phyloP scores from a whole-genome alignment of 2,888 invertebrate species.

The Synanthedon andrenaeformis region DNA sequence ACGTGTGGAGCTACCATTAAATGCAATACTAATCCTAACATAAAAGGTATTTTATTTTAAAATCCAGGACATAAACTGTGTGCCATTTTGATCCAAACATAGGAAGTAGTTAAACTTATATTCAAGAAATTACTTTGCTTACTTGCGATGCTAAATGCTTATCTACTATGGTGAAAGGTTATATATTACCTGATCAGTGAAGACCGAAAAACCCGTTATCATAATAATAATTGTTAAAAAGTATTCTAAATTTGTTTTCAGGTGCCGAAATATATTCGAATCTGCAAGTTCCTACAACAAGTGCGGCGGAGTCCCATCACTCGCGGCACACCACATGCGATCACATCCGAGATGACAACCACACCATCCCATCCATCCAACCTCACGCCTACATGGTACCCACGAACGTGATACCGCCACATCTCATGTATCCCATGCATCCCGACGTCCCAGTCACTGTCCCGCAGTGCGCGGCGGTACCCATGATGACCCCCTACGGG shows the following conservation, averaged over 20 bases:
- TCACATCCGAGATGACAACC: slow-evolving; percentile 21
- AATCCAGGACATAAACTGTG: no score
- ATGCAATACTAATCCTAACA: no score
- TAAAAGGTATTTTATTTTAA: no score
- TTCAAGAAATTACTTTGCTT: no score
- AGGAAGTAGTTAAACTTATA: no score
- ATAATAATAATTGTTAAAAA: no score
- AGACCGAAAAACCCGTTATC: no score
- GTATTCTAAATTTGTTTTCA: slow-evolving; percentile 9
- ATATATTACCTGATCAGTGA: no score
- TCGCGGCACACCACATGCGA: slow-evolving; percentile 21
- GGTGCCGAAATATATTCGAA: slow-evolving; percentile 57
- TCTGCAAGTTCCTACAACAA: slow-evolving; percentile 32
- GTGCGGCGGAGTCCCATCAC: slow-evolving; percentile 18
- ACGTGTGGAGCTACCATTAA: no score
- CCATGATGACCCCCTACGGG: slow-evolving; percentile 48
- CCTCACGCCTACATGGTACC: slow-evolving; percentile 31
- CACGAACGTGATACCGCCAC: slow-evolving; percentile 24
- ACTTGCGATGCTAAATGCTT: no score
- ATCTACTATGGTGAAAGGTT: no score
- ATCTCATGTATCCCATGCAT: slow-evolving; percentile 35
- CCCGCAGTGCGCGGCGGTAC: slow-evolving; percentile 28
- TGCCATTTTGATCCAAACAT: no score
- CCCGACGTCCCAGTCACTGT: slow-evolving; percentile 29
- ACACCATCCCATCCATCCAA: slow-evolving; percentile 28